phyloP scores from a whole-genome alignment of 2,888 invertebrate species.

The Brachyptera putata region DNA sequence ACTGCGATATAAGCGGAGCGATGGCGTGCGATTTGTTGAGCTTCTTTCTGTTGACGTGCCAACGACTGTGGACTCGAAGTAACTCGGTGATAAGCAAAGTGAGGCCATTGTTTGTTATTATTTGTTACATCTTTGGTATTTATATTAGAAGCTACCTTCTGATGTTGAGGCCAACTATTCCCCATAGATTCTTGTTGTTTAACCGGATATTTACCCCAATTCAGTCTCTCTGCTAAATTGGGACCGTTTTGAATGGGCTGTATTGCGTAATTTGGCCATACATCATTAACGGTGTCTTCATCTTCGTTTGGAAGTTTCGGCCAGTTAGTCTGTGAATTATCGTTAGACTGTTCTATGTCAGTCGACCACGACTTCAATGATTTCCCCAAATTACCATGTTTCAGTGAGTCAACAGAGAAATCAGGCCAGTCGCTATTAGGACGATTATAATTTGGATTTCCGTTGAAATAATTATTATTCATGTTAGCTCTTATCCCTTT shows the following conservation, averaged over 20 bases:
- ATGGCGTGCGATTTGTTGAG: conserved; percentile 26
- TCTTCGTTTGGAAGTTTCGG: conserved; percentile 3
- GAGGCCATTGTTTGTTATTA: conserved; percentile 32
- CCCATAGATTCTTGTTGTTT: neutral
- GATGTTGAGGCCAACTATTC: neutral
- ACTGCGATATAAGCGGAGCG: conserved; percentile 30
- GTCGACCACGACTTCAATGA: conserved; percentile 15
- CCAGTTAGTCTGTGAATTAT: conserved; percentile 2
- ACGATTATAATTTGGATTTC: conserved; percentile 14
- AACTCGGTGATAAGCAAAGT: conserved; percentile 34
- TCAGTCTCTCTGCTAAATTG: too few species aligned
- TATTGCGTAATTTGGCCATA: neutral
- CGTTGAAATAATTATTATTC: conserved; percentile 14
- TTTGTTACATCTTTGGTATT: conserved; percentile 4
- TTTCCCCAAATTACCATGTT: conserved; percentile 19
- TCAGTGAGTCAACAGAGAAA: conserved; percentile 22
- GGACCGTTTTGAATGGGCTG: too few species aligned
- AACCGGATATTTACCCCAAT: neutral
- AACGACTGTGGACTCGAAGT: conserved; percentile 32
- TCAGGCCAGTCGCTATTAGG: conserved; percentile 19
- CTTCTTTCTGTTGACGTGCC: conserved; percentile 24
- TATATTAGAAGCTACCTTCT: neutral
- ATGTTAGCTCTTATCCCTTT: neutral
- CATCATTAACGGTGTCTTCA: neutral
- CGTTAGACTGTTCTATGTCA: neutral